Base-by-base conservation (phyloP, 2,888 invertebrate species). In the Cacoxenus indagator region DNA sequence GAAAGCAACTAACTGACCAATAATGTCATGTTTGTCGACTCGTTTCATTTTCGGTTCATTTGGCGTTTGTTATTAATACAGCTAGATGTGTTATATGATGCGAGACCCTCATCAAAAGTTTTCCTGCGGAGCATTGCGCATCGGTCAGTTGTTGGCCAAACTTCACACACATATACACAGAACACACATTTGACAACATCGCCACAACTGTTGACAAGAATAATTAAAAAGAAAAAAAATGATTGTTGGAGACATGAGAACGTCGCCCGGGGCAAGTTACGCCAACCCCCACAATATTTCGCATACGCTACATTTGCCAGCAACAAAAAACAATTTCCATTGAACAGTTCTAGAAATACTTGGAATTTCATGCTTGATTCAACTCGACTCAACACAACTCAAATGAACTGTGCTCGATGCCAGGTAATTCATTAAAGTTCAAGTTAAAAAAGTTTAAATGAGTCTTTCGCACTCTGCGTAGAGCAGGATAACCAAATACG, bases 101-200 rank as follows among this genome's bases (percentile, higher is more conserved):
- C 79, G n/a, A 6, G 43, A 80, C 80, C 80, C 82, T 80, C 80
- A 80, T 80, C 80, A 80, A 61, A 80, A 83, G 71, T 83, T 80
- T 80, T 77, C 19, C 24, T 22, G 37, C 37, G 14, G 9, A 37
- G 14, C 8, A 37, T 83, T 73, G 71, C 69, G 77, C 74, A 70
- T 75, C 80, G 83, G 81, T 78, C 82, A 79, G 29, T 72, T 72
- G 69, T 76, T 79, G 82, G 76, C 83, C 78, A 76, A 71, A 80
- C 73, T 5, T 57, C 48, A 48, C 48, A 4, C 48, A 48, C 48
- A 48, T n/a, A 48, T 19, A 1, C 48, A 48, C 48, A 48, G 31
- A 9, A 31, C 31, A 37, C 29, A 24, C 4, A n/a, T 37, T 62
- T 45, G 43, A 62, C 57, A 62, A 14, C 37, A 61, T 22, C 59